phyloP scores from a whole-genome alignment of 2,888 invertebrate species.

The Caenorhabditis doughertyi region DNA sequence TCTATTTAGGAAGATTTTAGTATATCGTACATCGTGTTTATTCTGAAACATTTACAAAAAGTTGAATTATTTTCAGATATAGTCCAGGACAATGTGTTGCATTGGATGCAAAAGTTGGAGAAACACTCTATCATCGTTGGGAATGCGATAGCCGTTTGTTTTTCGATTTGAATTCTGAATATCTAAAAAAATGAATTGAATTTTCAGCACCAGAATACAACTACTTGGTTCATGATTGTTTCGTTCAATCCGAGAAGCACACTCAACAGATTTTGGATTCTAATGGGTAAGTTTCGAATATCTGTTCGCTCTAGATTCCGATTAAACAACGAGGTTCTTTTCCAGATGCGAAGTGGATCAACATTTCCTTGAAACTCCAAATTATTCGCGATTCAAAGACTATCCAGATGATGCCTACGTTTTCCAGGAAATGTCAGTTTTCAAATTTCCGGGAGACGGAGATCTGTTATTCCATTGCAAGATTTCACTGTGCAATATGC shows the following conservation, averaged over 20 bases:
- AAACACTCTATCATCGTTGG: conserved; percentile 81
- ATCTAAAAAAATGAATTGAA: not conserved
- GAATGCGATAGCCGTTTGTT: conserved; percentile 78
- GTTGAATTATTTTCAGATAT: conserved; percentile 64
- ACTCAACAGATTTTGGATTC: conserved; percentile 77
- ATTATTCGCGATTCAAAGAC: conserved; percentile 70
- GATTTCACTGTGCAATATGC: conserved; percentile 80
- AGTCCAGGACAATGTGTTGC: conserved; percentile 79
- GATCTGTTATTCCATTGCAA: conserved; percentile 79
- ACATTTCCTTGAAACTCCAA: conserved; percentile 81
- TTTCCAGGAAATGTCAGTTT: conserved; percentile 79
- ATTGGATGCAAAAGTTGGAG: conserved; percentile 81
- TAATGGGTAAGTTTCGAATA: conserved; percentile 70
- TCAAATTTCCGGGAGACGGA: conserved; percentile 81
- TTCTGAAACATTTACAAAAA: too few species aligned
- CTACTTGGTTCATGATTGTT: conserved; percentile 81
- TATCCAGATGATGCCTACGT: conserved; percentile 65
- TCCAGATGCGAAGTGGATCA: conserved; percentile 79
- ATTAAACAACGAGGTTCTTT: too few species aligned
- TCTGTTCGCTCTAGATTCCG: not conserved
- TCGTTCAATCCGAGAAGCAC: conserved; percentile 75
- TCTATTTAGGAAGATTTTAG: not conserved
- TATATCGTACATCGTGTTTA: too few species aligned
- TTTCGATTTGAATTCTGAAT: not conserved
- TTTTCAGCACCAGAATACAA: conserved; percentile 79